Base-by-base conservation (phyloP, 2,888 invertebrate species). In the Drosophila melanosoma region DNA sequence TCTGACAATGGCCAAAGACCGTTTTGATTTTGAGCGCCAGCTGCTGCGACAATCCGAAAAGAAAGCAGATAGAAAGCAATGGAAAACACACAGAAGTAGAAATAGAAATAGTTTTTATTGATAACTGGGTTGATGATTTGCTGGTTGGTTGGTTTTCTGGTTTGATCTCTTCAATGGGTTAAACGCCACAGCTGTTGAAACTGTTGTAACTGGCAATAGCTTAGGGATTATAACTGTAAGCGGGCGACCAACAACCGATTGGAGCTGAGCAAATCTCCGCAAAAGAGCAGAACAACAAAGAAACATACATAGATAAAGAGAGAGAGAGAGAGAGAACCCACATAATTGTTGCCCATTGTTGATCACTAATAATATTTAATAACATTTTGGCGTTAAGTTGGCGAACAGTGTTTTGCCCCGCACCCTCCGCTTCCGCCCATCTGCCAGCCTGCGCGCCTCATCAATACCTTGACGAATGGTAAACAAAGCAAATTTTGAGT, bases 401-500 rank as follows among this genome's bases (percentile, higher is more conserved):
- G 70, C 82, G 71, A 83, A 52, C 59, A 53, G 59, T 32, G 69
- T 63, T 63, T 36, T 26, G 29, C 40, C 45, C 53, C 11, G 0
- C 40, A 1, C 6, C n/a, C 20, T 12, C 35, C 5, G 10, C 40
- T 33, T 12, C 23, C 11, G 1, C 2, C 61, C 45, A 32, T 15
- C 29, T 23, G 72, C 54, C 51, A 17, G 51, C 32, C 32, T 7
- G 26, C 17, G 45, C 26, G 32, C 12, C 81, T 81, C 87, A 80
- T 78, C 81, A 75, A 82, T 79, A 76, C 87, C 84, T 76, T 87
- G 84, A 87, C 84, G 84, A 85, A 85, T 85, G 79, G 79, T 74
- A 87, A 76, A 87, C 87, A 85, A 85, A 82, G 74, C 85, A 75
- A 84, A 85, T 82, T 85, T 85, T 85, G 87, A 87, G 85, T 85